Conservation (phyloP, 2,888 invertebrate genomes). For the Rhyacophila evoluta region DNA sequence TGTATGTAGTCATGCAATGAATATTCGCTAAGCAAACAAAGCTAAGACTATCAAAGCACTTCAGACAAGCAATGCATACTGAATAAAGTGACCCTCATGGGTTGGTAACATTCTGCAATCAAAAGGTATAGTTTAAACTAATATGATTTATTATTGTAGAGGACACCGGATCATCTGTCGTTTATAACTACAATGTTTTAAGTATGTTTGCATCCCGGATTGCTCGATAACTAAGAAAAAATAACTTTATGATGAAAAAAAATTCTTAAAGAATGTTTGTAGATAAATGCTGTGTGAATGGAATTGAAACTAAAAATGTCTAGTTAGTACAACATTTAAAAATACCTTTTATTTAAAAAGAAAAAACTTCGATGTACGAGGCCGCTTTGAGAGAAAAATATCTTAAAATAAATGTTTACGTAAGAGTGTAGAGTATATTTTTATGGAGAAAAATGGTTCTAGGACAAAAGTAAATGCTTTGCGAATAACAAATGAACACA, state of each 20-base stretch:
- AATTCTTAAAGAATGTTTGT: not conserved
- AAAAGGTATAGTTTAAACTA: too few relatives aligned
- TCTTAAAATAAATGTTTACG: not conserved
- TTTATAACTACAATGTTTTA: not conserved
- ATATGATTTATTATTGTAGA: too few relatives aligned
- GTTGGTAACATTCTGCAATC: not conserved
- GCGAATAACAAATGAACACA: not conserved
- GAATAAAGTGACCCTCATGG: not conserved
- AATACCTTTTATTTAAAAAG: conserved; percentile 21
- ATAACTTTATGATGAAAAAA: not conserved
- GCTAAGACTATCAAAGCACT: not conserved
- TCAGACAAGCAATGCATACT: not conserved
- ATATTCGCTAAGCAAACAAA: not conserved
- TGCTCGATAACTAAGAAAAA: not conserved
- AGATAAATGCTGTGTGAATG: not conserved
- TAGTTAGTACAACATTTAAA: not conserved
- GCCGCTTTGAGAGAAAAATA: conserved; percentile 21
- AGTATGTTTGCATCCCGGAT: not conserved
- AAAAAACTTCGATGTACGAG: conserved; percentile 18
- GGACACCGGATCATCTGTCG: not conserved
- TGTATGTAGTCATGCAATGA: not conserved
- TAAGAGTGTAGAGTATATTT: not conserved
- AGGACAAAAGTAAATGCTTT: not conserved
- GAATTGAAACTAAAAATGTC: not conserved
- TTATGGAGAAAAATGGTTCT: not conserved